Evolutionary conservation across 2,888 invertebrate species (phyloP).

Genomic region (Neelides folsomi): DNA sequence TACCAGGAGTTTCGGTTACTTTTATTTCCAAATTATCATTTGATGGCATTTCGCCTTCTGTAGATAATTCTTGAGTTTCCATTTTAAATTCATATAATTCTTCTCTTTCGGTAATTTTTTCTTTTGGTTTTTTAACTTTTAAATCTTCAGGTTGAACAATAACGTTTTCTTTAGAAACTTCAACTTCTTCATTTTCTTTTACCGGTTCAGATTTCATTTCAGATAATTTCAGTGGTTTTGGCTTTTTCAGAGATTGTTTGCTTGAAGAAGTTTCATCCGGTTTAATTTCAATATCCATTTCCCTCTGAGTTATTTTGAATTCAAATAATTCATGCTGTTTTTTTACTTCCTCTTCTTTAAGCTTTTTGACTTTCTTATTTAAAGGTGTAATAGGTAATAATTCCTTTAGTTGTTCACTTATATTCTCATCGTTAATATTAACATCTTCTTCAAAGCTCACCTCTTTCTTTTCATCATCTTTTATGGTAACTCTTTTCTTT

Average conservation of each 20-base stretch:
- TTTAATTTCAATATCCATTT: not conserved
- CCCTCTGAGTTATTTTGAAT: not conserved
- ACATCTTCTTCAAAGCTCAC: conserved; percentile 7
- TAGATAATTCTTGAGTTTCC: no score
- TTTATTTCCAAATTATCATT: no score
- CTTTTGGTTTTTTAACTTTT: not conserved
- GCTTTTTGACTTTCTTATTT: conserved; percentile 35
- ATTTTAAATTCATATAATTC: not conserved
- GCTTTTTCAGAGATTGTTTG: not conserved
- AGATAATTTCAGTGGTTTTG: not conserved
- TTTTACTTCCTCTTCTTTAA: conserved; percentile 1
- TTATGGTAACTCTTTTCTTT: conserved; percentile 20
- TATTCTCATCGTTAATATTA: no score
- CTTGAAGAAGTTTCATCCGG: not conserved
- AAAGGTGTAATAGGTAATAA: no score
- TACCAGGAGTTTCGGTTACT: no score
- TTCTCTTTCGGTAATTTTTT: not conserved
- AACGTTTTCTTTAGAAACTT: not conserved
- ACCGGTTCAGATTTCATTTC: not conserved
- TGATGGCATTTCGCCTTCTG: no score
- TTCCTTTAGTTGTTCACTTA: no score
- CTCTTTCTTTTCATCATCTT: conserved; percentile 23
- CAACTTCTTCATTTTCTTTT: not conserved
- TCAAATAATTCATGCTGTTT: not conserved
- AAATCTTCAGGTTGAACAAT: not conserved